Evolutionary conservation across 1,140 invertebrate species (phyloP), one percentile per base, ranked within the genome.

Genomic region (Xylocopa sonorina): DNA sequence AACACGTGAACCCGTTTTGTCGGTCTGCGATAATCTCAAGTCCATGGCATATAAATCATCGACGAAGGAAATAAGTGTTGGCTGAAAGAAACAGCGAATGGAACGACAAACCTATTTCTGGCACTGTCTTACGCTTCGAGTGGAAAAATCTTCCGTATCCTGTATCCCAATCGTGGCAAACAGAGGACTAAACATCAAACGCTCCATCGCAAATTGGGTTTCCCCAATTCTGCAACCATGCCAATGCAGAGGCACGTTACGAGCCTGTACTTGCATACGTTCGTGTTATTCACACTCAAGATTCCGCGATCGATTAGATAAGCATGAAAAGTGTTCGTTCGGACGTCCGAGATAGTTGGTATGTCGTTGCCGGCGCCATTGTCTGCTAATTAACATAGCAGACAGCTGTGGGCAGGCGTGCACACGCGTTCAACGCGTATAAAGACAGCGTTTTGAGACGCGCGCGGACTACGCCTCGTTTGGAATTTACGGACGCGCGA

Each of bases 341-440:
- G 41, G 18, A 41, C 64, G 64, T 34, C 41, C 76, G 24, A 41
- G 55, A 71, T 58, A 43, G 74, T 41, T 27, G 41, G 67, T 72
- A 64, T 55, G 53, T 68, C 27, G 18, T 32, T 41, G 66, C 18
- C 60, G 75, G 80, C 80, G 80, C 80, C 78, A 81, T 85, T 85
- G 78, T 85, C 71, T 71, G 58, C 57, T 69, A 85, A 85, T 85
- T 85, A 85, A 83, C 81, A 81, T 83, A 71, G 82, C 78, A 85
- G 84, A 83, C 78, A 27, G n/a, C 46, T 46, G 73, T 85, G 78
- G 58, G 78, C 16, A 72, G 80, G 10, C 62, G 10, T 51, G 7
- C 18, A 72, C n/a, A n/a, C n/a, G n/a, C n/a, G n/a, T n/a, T n/a
- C n/a, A n/a, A n/a, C n/a, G n/a, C n/a, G n/a, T n/a, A n/a, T n/a